A percentile compares a stretch with the other conserved stretches of the same genome.
Conservation (phyloP, 2,113 vertebrate genomes). For the Apeltes quadracus region DNA sequence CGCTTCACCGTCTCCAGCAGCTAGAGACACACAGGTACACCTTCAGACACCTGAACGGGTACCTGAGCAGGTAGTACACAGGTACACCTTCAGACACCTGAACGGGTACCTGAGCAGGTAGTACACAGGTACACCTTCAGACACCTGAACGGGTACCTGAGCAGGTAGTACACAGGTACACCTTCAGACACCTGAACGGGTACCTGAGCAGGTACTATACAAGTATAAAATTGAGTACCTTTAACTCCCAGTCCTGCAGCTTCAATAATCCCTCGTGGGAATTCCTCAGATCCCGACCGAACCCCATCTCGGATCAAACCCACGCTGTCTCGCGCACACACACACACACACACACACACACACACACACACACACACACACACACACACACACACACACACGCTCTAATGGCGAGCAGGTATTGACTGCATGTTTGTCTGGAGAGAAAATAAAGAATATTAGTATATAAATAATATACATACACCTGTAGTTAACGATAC, state of each 20-base stretch:
- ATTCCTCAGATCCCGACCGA: constrained; percentile 93
- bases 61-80: too few species aligned
- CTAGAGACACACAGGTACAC: constrained; percentile 22
- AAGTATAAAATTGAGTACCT: constrained; percentile 50
- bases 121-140: background rate
- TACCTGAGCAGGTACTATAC: background rate
- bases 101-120: background rate
- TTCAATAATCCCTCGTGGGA: constrained; percentile 96
- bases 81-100: too few species aligned
- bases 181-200: too few species aligned
- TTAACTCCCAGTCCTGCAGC: constrained; percentile 97
- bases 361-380: background rate
- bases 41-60: too few species aligned
- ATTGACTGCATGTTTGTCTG: constrained; percentile 58
- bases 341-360: constrained; percentile 3
- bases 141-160: background rate
- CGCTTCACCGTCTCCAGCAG: constrained; percentile 96
- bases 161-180: background rate
- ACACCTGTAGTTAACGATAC: background rate
- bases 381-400: background rate
- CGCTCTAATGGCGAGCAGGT: constrained; percentile 7
- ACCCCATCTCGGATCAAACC: constrained; percentile 85
- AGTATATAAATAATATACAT: background rate
- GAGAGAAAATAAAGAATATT: constrained; percentile 2
- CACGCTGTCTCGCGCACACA: background rate